Percentiles rank a stretch among this genome's conserved stretches.
Evolutionary conservation across 2,888 invertebrate genomes (phyloP).

Genomic region (Eurytoma californica): DNA sequence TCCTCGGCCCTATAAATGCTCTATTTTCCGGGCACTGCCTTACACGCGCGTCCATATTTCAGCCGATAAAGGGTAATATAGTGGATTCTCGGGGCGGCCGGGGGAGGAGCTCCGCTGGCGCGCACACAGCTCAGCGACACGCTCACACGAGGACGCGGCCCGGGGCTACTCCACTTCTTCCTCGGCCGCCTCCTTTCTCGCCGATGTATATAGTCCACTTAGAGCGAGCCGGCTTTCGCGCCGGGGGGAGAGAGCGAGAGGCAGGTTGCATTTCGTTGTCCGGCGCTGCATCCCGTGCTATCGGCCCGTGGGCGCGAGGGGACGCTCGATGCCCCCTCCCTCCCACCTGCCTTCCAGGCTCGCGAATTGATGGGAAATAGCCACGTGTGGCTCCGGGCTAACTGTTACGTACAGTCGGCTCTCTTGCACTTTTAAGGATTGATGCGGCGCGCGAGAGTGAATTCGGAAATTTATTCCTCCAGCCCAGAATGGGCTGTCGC

Average conservation of each 20-base stretch:
- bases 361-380: background rate
- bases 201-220: conserved; percentile 1
- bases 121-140: conserved; percentile 6
- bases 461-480: conserved; percentile 38
- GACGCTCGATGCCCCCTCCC: background rate
- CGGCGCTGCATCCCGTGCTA: conserved; percentile 6
- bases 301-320: background rate
- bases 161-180: background rate
- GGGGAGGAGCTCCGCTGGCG: conserved; percentile 40
- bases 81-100: conserved; percentile 57
- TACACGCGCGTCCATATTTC: conserved; percentile 63
- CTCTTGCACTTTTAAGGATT: conserved; percentile 11
- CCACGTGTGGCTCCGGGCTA: background rate
- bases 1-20: conserved; percentile 56
- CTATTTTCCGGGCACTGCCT: conserved; percentile 61
- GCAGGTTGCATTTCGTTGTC: conserved; percentile 9
- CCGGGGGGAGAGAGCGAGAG: background rate
- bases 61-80: conserved; percentile 64
- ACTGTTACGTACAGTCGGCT: background rate
- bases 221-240: conserved; percentile 10
- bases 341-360: no score
- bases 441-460: conserved; percentile 11
- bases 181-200: background rate
- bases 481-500: conserved; percentile 3
- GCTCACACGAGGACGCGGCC: background rate